Conservation (phyloP, 2,113 vertebrate genomes). For the Colossoma macropomum region DNA sequence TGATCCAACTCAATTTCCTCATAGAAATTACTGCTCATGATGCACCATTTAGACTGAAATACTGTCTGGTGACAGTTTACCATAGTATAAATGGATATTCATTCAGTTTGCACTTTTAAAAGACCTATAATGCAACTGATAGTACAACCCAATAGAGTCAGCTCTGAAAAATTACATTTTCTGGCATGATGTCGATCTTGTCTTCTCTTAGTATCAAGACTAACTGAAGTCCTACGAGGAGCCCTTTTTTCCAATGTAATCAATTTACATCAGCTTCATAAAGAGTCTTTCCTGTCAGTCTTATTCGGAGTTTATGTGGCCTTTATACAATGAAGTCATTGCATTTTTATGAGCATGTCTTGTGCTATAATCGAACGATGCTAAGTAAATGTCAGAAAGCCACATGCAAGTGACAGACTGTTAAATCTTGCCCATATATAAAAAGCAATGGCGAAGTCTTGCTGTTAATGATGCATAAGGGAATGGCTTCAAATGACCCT, state of each 20-base stretch:
- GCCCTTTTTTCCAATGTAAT: slow-evolving; percentile 3
- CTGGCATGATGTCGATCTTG: slow-evolving; percentile 18
- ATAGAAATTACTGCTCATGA: neutral
- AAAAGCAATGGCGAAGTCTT: neutral
- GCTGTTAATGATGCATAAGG: neutral
- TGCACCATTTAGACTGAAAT: neutral
- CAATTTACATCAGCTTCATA: slow-evolving; percentile 33
- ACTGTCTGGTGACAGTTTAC: neutral
- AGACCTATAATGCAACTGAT: slow-evolving; percentile 20
- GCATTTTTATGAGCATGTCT: slow-evolving; percentile 51
- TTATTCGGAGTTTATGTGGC: neutral
- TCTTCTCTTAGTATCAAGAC: neutral
- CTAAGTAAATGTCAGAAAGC: slow-evolving; percentile 35
- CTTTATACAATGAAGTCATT: slow-evolving; percentile 33
- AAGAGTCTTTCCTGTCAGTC: slow-evolving; percentile 23
- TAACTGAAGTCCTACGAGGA: slow-evolving; percentile 23
- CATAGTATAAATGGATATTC: neutral
- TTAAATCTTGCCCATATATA: slow-evolving; percentile 21
- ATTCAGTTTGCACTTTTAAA: neutral
- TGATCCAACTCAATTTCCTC: neutral
- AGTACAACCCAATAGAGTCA: slow-evolving; percentile 27
- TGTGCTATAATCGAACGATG: slow-evolving; percentile 34
- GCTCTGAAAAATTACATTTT: slow-evolving; percentile 21
- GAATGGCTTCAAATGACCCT: neutral
- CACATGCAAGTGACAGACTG: slow-evolving; percentile 35